These are phyloP conservation scores for Pinna nobilis DNA, from an alignment of 1,140 invertebrate species.

Conservation along the genomic window DNA sequence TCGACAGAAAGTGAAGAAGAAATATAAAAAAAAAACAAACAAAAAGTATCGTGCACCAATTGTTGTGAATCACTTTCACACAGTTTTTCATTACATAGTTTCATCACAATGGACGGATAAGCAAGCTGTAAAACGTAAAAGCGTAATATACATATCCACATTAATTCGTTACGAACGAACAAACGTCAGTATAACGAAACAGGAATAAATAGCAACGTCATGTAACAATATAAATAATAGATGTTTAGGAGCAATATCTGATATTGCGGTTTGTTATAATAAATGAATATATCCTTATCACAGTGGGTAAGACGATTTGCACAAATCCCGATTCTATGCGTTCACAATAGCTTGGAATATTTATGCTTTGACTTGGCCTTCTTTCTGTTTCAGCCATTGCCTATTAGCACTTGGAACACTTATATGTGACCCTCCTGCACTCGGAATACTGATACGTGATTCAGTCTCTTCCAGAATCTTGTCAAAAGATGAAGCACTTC, in stretches of 20 bases:
- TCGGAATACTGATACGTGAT: slow-evolving; percentile 32
- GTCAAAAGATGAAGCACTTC: slow-evolving; percentile 26
- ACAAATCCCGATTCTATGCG: slow-evolving; percentile 29
- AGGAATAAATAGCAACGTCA: neutral
- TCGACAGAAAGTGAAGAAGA: too few relatives aligned
- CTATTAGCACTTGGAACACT: slow-evolving; percentile 30
- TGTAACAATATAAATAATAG: neutral
- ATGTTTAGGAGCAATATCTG: slow-evolving; percentile 7
- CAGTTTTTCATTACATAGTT: too few relatives aligned
- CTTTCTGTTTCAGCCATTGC: slow-evolving; percentile 42
- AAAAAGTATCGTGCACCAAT: too few relatives aligned
- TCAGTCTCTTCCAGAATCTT: slow-evolving; percentile 27
- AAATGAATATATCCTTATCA: slow-evolving; percentile 11
- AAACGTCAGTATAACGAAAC: slow-evolving; percentile 15
- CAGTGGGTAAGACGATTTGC: slow-evolving; percentile 33
- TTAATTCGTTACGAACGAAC: slow-evolving; percentile 12
- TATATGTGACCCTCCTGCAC: slow-evolving; percentile 22
- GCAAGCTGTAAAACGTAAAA: too few relatives aligned
- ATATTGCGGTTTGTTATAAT: slow-evolving; percentile 7
- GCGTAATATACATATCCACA: neutral
- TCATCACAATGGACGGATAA: slow-evolving; percentile 67
- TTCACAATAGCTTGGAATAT: neutral
- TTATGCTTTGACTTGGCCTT: slow-evolving; percentile 37
- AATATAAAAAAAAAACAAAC: too few relatives aligned
- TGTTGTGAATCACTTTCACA: too few relatives aligned